Conservation (phyloP, 2,888 invertebrate genomes). For the Apamea monoglypha region DNA sequence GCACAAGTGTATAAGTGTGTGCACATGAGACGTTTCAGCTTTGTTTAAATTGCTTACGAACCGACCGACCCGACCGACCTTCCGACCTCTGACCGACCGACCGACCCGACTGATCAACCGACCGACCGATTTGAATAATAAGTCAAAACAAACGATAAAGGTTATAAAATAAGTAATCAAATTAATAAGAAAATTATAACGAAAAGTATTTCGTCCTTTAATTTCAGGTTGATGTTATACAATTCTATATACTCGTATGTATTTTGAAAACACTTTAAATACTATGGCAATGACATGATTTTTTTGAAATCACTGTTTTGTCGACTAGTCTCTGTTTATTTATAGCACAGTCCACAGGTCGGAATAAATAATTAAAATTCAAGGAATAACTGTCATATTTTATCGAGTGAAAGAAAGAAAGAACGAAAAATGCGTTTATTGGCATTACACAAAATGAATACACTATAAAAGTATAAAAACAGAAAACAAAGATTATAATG, state of each 20-base stretch:
- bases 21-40: neutral
- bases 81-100: too few species aligned
- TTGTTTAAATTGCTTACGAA: neutral
- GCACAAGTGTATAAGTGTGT: neutral
- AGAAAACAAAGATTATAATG: too few species aligned
- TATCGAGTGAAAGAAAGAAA: too few species aligned
- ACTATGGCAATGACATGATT: neutral
- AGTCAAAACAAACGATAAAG: neutral
- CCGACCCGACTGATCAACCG: too few species aligned
- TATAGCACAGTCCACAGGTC: neutral
- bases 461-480: too few species aligned
- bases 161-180: neutral
- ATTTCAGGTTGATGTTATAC: neutral
- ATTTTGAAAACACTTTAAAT: neutral
- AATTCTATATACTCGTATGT: neutral
- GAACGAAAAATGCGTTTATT: too few species aligned
- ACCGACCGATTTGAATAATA: neutral
- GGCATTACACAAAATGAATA: too few species aligned
- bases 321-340: neutral
- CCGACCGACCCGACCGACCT: too few species aligned
- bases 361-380: neutral
- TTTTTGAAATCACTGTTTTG: neutral
- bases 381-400: neutral
- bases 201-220: neutral
- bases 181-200: neutral